Conservation (phyloP, 2,113 vertebrate genomes). For the Alethe diademata region DNA sequence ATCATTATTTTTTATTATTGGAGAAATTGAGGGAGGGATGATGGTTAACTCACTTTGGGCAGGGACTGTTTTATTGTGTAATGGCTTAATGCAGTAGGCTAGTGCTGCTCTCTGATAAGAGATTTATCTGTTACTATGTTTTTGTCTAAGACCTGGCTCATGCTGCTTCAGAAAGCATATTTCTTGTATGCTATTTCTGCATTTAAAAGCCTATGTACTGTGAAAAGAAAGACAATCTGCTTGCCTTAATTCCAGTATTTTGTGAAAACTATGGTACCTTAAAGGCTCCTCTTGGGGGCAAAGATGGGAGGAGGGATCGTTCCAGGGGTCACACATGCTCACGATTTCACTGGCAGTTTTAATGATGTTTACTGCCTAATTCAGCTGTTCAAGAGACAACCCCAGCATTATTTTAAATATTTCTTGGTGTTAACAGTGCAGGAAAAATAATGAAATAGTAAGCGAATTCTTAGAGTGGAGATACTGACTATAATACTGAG, state of each 20-base stretch:
- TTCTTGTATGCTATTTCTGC: background rate
- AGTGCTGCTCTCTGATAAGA: background rate
- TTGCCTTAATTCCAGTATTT: background rate
- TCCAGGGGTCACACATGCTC: background rate
- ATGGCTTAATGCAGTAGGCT: background rate
- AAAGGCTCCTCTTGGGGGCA: background rate
- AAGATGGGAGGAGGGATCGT: background rate
- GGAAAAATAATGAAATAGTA: background rate
- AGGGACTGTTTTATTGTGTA: background rate
- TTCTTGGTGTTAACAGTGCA: background rate
- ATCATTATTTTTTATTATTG: background rate
- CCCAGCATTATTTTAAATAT: background rate
- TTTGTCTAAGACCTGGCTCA: background rate
- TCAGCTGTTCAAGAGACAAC: background rate
- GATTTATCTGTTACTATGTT: background rate
- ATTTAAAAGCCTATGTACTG: background rate
- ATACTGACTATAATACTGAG: background rate
- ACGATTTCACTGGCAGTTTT: background rate
- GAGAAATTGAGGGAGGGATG: background rate
- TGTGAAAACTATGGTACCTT: background rate
- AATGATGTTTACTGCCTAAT: background rate
- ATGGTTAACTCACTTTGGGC: background rate
- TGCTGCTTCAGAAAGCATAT: background rate
- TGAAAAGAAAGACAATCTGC: background rate
- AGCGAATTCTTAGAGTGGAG: background rate